Percentiles rank a stretch among this genome's conserved stretches.
These are phyloP conservation scores for Cryptomyrus ogoouensis DNA, from an alignment of 2,113 vertebrate genomes.

Conservation along the genomic window DNA sequence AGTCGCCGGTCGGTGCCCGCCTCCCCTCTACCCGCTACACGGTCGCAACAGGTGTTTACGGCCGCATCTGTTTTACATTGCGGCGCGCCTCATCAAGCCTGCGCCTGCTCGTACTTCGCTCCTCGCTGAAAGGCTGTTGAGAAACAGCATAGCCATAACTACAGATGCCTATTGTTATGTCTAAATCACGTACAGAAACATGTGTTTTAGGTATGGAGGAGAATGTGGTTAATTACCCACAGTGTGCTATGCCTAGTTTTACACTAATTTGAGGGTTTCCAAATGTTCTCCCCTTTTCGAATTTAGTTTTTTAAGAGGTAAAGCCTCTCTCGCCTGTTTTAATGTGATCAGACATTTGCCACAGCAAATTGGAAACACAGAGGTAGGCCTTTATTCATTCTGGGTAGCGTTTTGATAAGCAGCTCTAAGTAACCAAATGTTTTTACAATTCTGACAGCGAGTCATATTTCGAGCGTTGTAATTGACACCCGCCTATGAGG, in stretches of 20 bases:
- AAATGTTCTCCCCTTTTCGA: neutral
- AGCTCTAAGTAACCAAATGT: neutral
- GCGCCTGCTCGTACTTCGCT: neutral
- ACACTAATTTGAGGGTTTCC: neutral
- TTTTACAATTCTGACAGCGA: neutral
- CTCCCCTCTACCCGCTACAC: constrained; percentile 43
- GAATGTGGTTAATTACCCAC: neutral
- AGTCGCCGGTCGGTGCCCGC: constrained; percentile 44
- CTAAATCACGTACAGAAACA: neutral
- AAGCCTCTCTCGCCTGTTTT: neutral
- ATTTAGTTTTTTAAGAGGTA: neutral
- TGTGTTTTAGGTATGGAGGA: neutral
- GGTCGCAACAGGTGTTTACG: constrained; percentile 62
- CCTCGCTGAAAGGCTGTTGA: constrained; percentile 14
- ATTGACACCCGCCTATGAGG: neutral
- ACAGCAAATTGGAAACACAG: neutral
- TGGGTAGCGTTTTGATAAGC: neutral
- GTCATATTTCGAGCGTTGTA: neutral
- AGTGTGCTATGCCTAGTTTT: neutral
- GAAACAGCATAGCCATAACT: constrained; percentile 3
- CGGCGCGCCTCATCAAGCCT: neutral
- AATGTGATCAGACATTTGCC: neutral
- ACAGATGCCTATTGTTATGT: neutral
- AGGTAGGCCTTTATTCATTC: neutral
- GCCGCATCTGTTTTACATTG: constrained; percentile 55